Conservation (phyloP, 2,113 vertebrate species). For the Grus americana region DNA sequence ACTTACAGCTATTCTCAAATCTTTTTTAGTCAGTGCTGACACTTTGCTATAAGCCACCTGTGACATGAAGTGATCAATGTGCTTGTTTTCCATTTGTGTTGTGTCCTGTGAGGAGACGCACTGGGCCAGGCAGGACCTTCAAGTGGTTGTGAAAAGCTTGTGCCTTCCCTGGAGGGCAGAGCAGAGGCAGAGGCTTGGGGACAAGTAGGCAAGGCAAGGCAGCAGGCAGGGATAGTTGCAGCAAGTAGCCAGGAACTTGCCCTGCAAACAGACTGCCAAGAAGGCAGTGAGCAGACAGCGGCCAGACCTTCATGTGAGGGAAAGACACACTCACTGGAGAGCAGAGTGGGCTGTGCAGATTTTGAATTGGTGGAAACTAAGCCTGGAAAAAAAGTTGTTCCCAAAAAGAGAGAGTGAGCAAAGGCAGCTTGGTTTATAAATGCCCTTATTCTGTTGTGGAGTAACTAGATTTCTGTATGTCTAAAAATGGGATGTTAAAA, state of each 20-base stretch:
- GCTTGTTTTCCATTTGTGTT: not conserved
- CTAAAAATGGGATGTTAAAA: not conserved
- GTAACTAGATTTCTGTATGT: not conserved
- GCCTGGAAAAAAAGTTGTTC: not conserved
- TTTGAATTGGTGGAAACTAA: not conserved
- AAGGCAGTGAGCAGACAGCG: not conserved
- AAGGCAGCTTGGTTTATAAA: not conserved
- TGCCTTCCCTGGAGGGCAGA: not conserved
- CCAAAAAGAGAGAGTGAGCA: not conserved
- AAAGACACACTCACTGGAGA: not conserved
- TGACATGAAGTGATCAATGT: not conserved
- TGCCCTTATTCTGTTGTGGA: not conserved
- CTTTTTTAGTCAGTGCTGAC: not conserved
- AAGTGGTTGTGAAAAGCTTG: not conserved
- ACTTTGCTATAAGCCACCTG: conserved; percentile 39
- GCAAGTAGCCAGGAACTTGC: not conserved
- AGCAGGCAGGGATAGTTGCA: not conserved
- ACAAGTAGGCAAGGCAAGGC: not conserved
- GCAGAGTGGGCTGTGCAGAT: not conserved
- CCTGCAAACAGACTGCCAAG: not conserved
- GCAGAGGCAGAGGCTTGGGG: not conserved
- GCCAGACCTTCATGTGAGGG: not conserved
- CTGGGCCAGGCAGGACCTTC: not conserved
- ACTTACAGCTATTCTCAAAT: conserved; percentile 18
- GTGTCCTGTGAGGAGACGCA: not conserved